phyloP scores from a whole-genome alignment of 2,113 vertebrate genomes.

The Neoarius graeffei region DNA sequence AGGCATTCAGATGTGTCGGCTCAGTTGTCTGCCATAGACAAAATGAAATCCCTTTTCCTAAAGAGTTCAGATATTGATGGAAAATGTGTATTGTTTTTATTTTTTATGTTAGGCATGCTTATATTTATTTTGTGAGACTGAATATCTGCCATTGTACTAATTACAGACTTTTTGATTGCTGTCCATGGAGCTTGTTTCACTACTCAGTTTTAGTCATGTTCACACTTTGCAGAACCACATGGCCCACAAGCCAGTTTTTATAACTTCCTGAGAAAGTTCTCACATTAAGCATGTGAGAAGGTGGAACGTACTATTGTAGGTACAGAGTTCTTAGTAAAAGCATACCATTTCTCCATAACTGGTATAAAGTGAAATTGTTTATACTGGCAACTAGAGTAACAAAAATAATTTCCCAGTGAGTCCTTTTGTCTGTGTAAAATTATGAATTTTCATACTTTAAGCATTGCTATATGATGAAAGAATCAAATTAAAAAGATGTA shows the following conservation, averaged over 20 bases:
- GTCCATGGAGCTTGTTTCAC: constrained; percentile 11
- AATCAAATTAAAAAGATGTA: not conserved
- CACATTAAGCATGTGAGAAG: constrained; percentile 46
- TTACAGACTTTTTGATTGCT: constrained; percentile 8
- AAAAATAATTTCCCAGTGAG: not conserved
- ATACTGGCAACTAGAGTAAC: not conserved
- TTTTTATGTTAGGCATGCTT: not conserved
- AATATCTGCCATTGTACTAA: not conserved
- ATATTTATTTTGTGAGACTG: not conserved
- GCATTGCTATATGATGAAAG: not conserved
- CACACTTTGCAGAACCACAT: constrained; percentile 39
- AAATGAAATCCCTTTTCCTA: not conserved
- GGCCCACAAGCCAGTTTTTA: constrained; percentile 40
- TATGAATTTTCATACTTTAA: not conserved
- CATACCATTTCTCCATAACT: not conserved
- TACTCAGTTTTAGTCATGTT: constrained; percentile 27
- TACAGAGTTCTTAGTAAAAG: not conserved
- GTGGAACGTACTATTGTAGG: not conserved
- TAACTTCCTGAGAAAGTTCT: constrained; percentile 60
- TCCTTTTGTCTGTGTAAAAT: no score
- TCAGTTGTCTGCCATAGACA: not conserved
- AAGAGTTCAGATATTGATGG: not conserved
- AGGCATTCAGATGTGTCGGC: not conserved
- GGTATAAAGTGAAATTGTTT: not conserved
- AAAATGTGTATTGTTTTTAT: no score